A percentile compares a stretch with the other conserved stretches of the same genome.
phyloP scores from a whole-genome alignment of 2,113 vertebrate species.

The Gymnobelideus leadbeateri region DNA sequence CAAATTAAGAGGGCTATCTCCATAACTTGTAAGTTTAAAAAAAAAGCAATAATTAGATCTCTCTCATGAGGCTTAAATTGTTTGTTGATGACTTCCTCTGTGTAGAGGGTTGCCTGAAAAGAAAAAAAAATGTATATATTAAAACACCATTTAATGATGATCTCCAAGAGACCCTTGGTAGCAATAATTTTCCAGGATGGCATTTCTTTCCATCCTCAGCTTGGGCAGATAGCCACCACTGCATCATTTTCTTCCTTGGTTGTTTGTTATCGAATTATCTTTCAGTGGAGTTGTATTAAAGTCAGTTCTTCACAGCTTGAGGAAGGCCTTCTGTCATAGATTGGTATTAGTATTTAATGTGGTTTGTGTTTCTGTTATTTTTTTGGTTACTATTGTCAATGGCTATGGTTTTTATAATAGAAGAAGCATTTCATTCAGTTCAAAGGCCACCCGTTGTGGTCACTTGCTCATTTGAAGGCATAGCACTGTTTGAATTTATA shows the following conservation, averaged over 20 bases:
- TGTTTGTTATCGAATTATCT: not conserved
- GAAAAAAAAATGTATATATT: slow-evolving; percentile 53
- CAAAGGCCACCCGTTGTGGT: not conserved
- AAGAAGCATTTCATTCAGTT: not conserved
- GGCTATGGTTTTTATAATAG: not conserved
- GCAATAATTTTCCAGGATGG: slow-evolving; percentile 36
- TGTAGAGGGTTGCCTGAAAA: not conserved
- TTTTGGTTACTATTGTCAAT: not conserved
- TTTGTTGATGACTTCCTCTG: slow-evolving; percentile 38
- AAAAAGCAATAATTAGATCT: not conserved
- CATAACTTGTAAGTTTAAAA: not conserved
- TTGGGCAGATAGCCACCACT: not conserved
- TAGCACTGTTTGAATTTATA: not conserved
- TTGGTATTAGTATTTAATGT: not conserved
- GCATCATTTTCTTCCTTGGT: slow-evolving; percentile 14
- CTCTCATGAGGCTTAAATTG: slow-evolving; percentile 26
- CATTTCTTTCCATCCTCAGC: slow-evolving; percentile 21
- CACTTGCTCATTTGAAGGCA: not conserved
- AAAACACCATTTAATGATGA: slow-evolving; percentile 47
- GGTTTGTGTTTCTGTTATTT: not conserved
- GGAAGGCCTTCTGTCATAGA: not conserved
- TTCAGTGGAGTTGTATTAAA: not conserved
- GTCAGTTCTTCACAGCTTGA: not conserved
- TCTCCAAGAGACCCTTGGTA: slow-evolving; percentile 45
- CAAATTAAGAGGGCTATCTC: not conserved